Percentiles rank a stretch among this genome's conserved stretches.
Evolutionary conservation across 2,888 invertebrate species (phyloP).

Genomic region (Anaspis maculata): DNA sequence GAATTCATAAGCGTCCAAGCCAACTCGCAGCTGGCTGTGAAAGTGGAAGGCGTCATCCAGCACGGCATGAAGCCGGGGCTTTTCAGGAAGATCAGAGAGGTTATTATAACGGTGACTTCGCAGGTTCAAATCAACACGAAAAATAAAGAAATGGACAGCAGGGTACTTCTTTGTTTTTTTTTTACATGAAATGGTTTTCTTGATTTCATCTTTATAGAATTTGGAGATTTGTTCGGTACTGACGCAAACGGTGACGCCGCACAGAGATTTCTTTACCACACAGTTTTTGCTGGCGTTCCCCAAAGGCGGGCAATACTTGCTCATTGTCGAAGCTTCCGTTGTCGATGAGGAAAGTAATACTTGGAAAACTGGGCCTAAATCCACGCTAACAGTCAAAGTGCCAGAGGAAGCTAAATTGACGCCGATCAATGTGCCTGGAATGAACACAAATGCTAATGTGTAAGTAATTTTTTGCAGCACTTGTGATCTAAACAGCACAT

Average conservation of each 20-base stretch:
- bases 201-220: constrained; percentile 25
- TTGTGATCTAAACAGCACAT: no score
- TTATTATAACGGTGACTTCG: constrained; percentile 63
- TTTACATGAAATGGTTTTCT: constrained; percentile 1
- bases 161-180: constrained; percentile 29
- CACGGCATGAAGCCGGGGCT: constrained; percentile 60
- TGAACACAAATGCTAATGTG: constrained; percentile 38
- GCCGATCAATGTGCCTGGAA: constrained; percentile 39
- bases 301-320: constrained; percentile 60
- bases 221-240: constrained; percentile 43
- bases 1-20: constrained; percentile 79
- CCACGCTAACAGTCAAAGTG: constrained; percentile 66
- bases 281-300: constrained; percentile 77
- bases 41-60: constrained; percentile 88
- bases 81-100: constrained; percentile 62
- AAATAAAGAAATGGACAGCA: constrained; percentile 35
- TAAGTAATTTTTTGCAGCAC: constrained; percentile 27
- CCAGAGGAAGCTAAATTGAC: constrained; percentile 51
- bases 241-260: constrained; percentile 78
- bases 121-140: constrained; percentile 46
- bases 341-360: constrained; percentile 74
- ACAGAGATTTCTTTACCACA: constrained; percentile 89
- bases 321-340: constrained; percentile 77
- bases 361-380: constrained; percentile 87
- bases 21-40: constrained; percentile 80